Evolutionary conservation across 2,797 vertebrate genomes (phyloP), one percentile per base, ranked within the genome.

Genomic region (Macropus fuliginosus): DNA sequence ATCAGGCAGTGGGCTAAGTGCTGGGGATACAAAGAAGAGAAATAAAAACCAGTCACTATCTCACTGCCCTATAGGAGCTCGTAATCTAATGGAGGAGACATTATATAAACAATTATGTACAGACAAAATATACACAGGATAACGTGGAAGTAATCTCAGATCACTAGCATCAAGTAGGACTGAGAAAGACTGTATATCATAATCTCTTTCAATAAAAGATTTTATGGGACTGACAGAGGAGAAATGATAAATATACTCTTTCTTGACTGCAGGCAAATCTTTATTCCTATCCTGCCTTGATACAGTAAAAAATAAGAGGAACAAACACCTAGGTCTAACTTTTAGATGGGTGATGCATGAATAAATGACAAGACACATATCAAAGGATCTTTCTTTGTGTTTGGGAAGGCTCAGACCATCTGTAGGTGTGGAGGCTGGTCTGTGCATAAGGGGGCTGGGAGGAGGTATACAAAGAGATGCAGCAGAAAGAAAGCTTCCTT

Each of bases 261-360:
- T 56, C 91, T 95, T 56, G 13, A 91, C 92, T 95, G 91, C 4
- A 91, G 91, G 91, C 12, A 40, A 95, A n/a, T 55, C 87, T 97
- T 96, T 94, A 92, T 96, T 95, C 97, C 93, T 95, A 54, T 92
- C 55, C 27, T 46, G 0, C 56, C 52, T 87, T 94, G 95, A 96
- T 93, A 96, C 74, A 94, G 6, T 96, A 94, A 97, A 98, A 94
- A 95, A 94, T 96, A 95, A 97, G 34, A 74, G 95, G 62, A 95
- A 91, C 91, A 91, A 94, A 95, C 94, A 52, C 74, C 91, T 62
- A 56, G 27, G 55, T 34, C n/a, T 87, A 93, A 50, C 34, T 96
- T 96, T 93, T 93, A 87, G 59, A 95, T 94, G 92, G 6, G 59
- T 94, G 96, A 95, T 92, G 93, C 52, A 94, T 29, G 94, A 50